Base-by-base conservation (phyloP, 1,140 invertebrate species). In the Penaeus chinensis region DNA sequence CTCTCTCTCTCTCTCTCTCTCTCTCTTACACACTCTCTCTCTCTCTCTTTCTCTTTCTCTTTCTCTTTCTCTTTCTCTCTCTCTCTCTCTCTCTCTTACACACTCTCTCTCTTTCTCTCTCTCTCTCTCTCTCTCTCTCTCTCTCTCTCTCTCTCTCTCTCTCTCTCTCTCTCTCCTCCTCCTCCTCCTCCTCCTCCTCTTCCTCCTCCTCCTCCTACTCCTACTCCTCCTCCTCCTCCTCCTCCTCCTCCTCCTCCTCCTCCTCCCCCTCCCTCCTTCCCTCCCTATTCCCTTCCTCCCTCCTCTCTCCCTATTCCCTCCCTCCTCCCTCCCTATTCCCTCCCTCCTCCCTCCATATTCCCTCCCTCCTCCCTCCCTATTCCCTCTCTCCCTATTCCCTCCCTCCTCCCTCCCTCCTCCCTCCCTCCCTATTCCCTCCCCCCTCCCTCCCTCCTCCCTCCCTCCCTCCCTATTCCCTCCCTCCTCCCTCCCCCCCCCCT, bases 1-100 rank as follows among this genome's bases (percentile, higher is more conserved):
- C 37, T 42, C 37, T 42, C 37, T 42, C 37, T 42, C 37, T 42
- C 37, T 42, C 37, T 42, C 37, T 42, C 37, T 42, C 37, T 42
- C 37, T 42, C 37, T 42, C 37, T 42, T n/a, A n/a, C n/a, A n/a
- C n/a, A n/a, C 37, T 81, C 79, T 62, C 54, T 81, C 79, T 62
- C n/a, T 62, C 54, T 81, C 54, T 81, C 78, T 81, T 60, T 81
- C 78, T 81, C 78, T 81, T 60, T 81, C 78, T 81, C 78, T 80
- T 22, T 80, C 78, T 80, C 47, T 80, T 47, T 80, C 78, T 80
- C 78, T 80, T 47, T 80, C 42, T 80, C 78, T 80, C 54, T 81
- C 78, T 81, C 60, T 42, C 37, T 42, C 37, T 42, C 37, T 42
- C 37, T 42, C 37, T 42, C 37, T 42, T 5, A 37, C 2, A 5